Evolutionary conservation across 1,140 invertebrate genomes (phyloP).

Genomic region (Reticulitermes speratus): DNA sequence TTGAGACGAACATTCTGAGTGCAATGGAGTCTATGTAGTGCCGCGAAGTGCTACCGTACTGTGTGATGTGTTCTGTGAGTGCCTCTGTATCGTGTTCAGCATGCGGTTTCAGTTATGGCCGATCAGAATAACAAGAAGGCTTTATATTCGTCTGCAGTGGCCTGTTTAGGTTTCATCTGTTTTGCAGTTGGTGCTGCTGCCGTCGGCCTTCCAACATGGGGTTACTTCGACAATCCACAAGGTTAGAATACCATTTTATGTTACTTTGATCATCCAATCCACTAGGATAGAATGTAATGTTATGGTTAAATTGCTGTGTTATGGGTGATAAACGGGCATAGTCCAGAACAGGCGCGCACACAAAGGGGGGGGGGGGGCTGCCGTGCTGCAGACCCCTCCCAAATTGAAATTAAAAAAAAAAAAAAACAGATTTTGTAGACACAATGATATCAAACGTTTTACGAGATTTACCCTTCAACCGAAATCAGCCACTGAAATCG

Average conservation of each 20-base stretch:
- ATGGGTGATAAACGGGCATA: too few species aligned
- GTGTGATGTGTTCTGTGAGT: neutral
- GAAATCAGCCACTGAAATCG: too few species aligned
- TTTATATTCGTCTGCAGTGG: constrained; percentile 60
- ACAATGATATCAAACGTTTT: too few species aligned
- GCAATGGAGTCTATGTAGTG: neutral
- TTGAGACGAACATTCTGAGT: neutral
- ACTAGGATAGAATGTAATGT: too few species aligned
- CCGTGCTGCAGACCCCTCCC: too few species aligned
- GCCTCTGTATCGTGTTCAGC: neutral
- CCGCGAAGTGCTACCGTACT: too few species aligned
- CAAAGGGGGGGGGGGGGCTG: too few species aligned
- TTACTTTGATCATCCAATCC: neutral
- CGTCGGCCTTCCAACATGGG: constrained; percentile 75
- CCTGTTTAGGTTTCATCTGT: constrained; percentile 72
- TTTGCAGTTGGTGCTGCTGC: constrained; percentile 73
- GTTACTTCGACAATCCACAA: constrained; percentile 68
- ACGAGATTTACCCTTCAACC: too few species aligned
- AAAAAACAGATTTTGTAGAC: too few species aligned
- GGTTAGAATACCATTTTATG: constrained; percentile 46
- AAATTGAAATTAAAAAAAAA: too few species aligned
- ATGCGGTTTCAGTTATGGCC: constrained; percentile 7
- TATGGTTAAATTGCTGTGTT: too few species aligned
- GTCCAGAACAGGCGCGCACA: too few species aligned
- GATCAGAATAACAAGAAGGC: constrained; percentile 30